Conservation (phyloP, 30 jellyfish, hydroid and myxozoan genomes). For the Pelagia noctiluca region DNA sequence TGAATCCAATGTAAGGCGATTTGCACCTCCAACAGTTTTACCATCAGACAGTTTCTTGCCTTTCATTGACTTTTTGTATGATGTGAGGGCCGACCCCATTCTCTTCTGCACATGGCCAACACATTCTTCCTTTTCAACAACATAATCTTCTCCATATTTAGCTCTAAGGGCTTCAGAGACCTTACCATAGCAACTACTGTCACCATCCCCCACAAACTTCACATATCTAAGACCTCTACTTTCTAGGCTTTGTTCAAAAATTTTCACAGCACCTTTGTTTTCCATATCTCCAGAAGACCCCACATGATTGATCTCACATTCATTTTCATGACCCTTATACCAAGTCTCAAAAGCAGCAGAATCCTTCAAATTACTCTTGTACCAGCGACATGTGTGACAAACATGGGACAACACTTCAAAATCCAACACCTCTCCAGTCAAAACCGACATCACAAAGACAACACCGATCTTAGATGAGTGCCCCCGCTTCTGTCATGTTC, state of each 20-base stretch:
- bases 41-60: constrained; percentile 34
- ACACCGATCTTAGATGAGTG: constrained; percentile 60
- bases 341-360: no score
- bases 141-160: neutral
- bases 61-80: constrained; percentile 15
- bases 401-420: constrained; percentile 11
- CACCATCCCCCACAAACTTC: constrained; percentile 57
- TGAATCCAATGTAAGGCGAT: constrained; percentile 13
- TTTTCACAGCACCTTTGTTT: constrained; percentile 36
- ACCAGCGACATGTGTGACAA: constrained; percentile 40
- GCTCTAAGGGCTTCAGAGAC: constrained; percentile 11
- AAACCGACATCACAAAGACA: constrained; percentile 43
- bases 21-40: constrained; percentile 36
- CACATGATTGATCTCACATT: constrained; percentile 46
- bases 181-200: constrained; percentile 52
- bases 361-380: no score
- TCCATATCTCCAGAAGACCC: constrained; percentile 54
- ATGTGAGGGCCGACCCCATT: constrained; percentile 22
- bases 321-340: constrained; percentile 18
- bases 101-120: neutral
- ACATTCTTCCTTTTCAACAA: neutral
- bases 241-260: constrained; percentile 12
- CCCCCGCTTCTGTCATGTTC: constrained; percentile 72
- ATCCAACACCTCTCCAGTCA: constrained; percentile 59
- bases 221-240: constrained; percentile 11